Evolutionary conservation across 2,113 vertebrate genomes (phyloP).

Genomic region (Butorides virescens): DNA sequence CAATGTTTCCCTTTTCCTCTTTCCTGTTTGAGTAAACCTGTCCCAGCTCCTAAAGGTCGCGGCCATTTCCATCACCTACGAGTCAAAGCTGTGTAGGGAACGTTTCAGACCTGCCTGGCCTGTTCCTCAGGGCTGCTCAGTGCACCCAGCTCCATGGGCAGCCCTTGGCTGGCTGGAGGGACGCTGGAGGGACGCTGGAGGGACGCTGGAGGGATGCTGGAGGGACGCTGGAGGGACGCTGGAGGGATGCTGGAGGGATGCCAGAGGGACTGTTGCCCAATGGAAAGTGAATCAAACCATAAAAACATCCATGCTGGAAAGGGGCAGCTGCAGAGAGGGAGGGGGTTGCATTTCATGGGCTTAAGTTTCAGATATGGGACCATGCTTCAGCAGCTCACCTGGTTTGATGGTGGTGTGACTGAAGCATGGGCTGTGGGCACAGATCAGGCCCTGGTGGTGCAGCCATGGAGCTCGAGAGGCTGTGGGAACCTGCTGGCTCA

Average conservation of each 20-base stretch:
- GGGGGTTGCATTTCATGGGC: background rate
- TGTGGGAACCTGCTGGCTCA: background rate
- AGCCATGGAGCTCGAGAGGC: too few relatives aligned
- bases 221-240: background rate
- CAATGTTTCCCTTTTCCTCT: conserved; percentile 16
- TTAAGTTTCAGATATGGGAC: background rate
- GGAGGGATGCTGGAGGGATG: background rate
- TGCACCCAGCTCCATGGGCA: background rate
- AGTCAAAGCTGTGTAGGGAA: background rate
- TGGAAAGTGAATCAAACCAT: background rate
- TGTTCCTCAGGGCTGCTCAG: background rate
- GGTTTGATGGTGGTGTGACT: background rate
- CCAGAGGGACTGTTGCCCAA: background rate
- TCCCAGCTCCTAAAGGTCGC: background rate
- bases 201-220: background rate
- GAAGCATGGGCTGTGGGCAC: background rate
- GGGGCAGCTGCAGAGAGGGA: background rate
- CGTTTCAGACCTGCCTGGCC: background rate
- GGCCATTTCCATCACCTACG: background rate
- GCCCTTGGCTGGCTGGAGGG: background rate
- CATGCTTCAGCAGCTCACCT: background rate
- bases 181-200: background rate
- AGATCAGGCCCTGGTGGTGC: too few relatives aligned
- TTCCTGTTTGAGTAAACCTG: conserved; percentile 17
- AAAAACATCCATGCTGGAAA: background rate